A percentile compares a stretch with the other conserved stretches of the same genome.
Conservation (phyloP, 2,888 invertebrate species). For the Lepidocyrtinus sp. region DNA sequence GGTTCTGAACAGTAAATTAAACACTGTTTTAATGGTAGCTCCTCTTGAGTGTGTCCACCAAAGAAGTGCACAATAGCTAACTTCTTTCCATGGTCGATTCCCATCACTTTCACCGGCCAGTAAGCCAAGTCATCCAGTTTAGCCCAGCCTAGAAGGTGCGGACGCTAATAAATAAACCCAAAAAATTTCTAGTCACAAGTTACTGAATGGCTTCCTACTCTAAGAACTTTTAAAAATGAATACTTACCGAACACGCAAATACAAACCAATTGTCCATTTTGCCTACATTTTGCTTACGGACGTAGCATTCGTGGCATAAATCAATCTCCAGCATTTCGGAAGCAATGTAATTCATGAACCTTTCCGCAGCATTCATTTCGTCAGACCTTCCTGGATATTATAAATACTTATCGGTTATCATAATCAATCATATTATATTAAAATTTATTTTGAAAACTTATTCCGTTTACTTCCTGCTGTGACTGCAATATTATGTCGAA, state of each 20-base stretch:
- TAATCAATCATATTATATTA: conserved; percentile 10
- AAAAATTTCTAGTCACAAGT: neutral
- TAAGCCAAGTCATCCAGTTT: conserved; percentile 96
- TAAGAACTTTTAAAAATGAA: neutral
- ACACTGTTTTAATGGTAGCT: conserved; percentile 84
- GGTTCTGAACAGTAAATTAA: conserved; percentile 83
- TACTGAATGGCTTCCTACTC: neutral
- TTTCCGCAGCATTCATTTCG: conserved; percentile 80
- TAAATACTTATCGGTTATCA: conserved; percentile 11
- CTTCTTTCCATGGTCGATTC: conserved; percentile 75
- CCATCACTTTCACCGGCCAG: conserved; percentile 97
- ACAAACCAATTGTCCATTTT: conserved; percentile 85
- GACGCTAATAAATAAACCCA: conserved; percentile 74
- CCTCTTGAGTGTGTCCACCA: conserved; percentile 84
- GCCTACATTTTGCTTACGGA: conserved; percentile 84
- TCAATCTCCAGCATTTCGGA: conserved; percentile 94
- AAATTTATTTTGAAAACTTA: neutral
- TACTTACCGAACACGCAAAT: conserved; percentile 80
- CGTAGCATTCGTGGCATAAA: conserved; percentile 92
- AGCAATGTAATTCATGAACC: conserved; percentile 85
- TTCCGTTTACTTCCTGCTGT: conserved; percentile 84
- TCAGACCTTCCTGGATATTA: conserved; percentile 45
- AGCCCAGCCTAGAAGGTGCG: conserved; percentile 96
- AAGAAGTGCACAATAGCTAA: conserved; percentile 91
- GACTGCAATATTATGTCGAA: conserved; percentile 91